Evolutionary conservation across 1,140 invertebrate species (phyloP).

Genomic region (Aleiodes sp.): DNA sequence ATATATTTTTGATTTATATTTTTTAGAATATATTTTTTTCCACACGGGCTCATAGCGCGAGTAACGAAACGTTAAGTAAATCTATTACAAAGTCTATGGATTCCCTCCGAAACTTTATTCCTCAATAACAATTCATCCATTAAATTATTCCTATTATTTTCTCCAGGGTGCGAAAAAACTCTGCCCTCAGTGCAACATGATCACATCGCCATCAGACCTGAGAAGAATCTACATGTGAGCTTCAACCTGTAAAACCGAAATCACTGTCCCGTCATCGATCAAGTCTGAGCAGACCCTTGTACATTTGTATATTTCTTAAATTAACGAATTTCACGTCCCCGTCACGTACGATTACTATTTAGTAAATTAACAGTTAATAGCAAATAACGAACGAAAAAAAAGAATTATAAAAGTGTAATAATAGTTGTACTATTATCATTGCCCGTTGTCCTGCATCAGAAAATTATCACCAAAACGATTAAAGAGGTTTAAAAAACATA

Average conservation of each 20-base stretch:
- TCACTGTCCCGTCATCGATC: constrained; percentile 37
- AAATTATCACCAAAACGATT: background rate
- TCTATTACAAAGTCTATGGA: no score
- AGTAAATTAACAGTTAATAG: constrained; percentile 54
- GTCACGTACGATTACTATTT: constrained; percentile 46
- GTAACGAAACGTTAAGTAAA: no score
- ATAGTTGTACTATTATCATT: constrained; percentile 18
- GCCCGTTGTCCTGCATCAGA: background rate
- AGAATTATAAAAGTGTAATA: constrained; percentile 28
- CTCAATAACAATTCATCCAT: no score
- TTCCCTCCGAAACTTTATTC: no score
- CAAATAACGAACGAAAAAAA: constrained; percentile 21
- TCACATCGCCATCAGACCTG: constrained; percentile 87
- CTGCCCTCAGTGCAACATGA: constrained; percentile 95
- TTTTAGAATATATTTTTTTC: no score
- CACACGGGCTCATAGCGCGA: no score
- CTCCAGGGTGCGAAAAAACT: constrained; percentile 86
- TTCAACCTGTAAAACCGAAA: constrained; percentile 33
- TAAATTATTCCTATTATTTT: constrained; percentile 28
- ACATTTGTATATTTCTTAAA: constrained; percentile 64
- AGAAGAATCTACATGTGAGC: constrained; percentile 88
- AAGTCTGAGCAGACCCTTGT: constrained; percentile 39
- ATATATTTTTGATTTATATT: no score
- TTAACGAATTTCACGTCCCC: constrained; percentile 52
- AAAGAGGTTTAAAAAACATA: background rate